These are phyloP conservation scores for Trididemnum miniatum DNA, from an alignment of 23 tunicate genomes.

Conservation along the genomic window DNA sequence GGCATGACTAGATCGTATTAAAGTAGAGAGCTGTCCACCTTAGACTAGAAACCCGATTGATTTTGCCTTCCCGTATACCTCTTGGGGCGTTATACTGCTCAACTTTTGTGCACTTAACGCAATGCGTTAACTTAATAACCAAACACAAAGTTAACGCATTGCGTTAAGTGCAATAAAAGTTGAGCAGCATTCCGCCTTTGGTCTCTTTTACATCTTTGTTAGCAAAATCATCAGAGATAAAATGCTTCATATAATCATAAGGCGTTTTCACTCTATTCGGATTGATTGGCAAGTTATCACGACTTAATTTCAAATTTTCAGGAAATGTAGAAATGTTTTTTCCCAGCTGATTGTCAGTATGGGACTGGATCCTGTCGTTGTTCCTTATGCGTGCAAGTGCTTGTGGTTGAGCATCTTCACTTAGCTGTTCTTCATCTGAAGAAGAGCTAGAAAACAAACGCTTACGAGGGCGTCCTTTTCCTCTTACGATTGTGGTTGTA, in stretches of 20 bases:
- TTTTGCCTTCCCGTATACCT: background rate
- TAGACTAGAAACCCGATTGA: background rate
- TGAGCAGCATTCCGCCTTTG: too few relatives aligned
- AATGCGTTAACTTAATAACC: too few relatives aligned
- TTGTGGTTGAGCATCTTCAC: background rate
- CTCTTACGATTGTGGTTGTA: background rate
- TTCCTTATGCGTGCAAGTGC: background rate
- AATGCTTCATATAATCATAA: slow-evolving; percentile 8
- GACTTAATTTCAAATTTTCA: background rate
- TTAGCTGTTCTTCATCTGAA: background rate
- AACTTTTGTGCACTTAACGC: too few relatives aligned
- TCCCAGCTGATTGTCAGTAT: background rate
- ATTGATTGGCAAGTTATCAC: background rate
- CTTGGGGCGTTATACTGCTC: too few relatives aligned
- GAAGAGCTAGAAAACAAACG: background rate
- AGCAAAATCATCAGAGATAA: slow-evolving; percentile 2
- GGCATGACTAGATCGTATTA: background rate
- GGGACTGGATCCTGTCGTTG: background rate
- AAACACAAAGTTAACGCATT: too few relatives aligned
- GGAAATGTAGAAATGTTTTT: background rate
- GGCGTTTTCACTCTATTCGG: background rate
- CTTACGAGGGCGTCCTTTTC: background rate
- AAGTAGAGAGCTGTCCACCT: background rate
- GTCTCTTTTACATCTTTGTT: slow-evolving; percentile 1
- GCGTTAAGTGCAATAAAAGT: too few relatives aligned